Base-by-base conservation (phyloP, 2,888 invertebrate species). In the Auanema sp. region DNA sequence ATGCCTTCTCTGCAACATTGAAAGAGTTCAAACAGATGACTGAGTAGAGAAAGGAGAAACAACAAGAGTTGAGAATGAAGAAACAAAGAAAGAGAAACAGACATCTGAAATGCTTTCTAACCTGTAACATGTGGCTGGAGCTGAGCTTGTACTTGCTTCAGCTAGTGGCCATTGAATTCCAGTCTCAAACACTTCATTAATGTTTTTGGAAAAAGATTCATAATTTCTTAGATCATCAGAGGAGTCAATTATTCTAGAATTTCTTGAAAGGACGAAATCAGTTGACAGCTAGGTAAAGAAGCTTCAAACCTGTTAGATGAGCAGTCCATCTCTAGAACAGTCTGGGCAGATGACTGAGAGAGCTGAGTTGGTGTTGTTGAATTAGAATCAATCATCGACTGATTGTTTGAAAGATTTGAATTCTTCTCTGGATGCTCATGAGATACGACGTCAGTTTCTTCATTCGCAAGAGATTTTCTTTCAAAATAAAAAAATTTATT, bases 141-240 rank as follows among this genome's bases (percentile, higher is more conserved):
- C 63, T 1, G 58, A 58, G 40, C 25, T 58, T 1, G 67, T 69
- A 47, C 73, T 71, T 6, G 69, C 67, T 2, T 64, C 67, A 54
- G 69, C 65, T 23, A 73, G 43, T 6, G 69, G 65, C 68, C 65
- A 71, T 12, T 64, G 49, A 2, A 73, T 60, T 40, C 73, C 73
- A 14, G 68, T 57, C 43, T 43, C 33, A 63, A 65, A 11, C 47
- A 42, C 52, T 24, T 47, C 25, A 6, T 56, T 47, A 47, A 47
- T 16, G 21, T 47, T 21, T 18, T 47, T 21, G 6, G 47, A 47
- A 47, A 47, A 16, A 47, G 16, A 18, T 21, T 18, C 47, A 18
- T 16, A 18, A 10, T 47, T 47, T 16, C 18, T 21, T 18, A 16
- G 3, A 47, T 47, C 16, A 47, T 47, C 47, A 47, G 47, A 47